Evolutionary conservation across 1,140 invertebrate genomes (phyloP), one percentile per base, ranked within the genome.

Genomic region (Drosophila athabasca): DNA sequence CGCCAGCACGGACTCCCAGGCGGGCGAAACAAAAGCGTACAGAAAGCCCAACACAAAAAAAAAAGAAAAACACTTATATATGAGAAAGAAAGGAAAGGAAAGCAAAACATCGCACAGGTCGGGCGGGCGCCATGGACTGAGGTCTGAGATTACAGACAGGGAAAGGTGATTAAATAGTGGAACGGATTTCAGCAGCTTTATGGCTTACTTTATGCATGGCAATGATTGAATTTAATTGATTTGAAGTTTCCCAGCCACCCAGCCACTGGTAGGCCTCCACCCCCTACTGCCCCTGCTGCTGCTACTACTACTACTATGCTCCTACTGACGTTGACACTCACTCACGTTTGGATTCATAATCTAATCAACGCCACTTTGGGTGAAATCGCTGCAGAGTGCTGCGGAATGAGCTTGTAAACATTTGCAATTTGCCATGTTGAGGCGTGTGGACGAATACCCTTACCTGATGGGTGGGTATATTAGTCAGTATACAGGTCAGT

Each of bases 81-180:
- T 69, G 67, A 69, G 67, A 69, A 70, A 31, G 15, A 41, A 69
- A 70, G 26, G 15, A 41, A 19, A 52, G 24, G 7, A 29, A 54
- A 45, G 41, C 7, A 53, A 29, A 48, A 24, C 17, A 15, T 22
- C 31, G 29, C 2, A 13, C 35, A 39, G 35, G 35, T 39, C 35
- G 35, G 35, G 35, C 35, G 11, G 11, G 35, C 35, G 35, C 35
- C 35, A 39, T 39, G 35, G 11, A 13, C 35, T 13, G 35, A 39
- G n/a, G 26, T 6, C 46, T 35, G 31, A n/a, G 57, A 39, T 19
- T 19, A 48, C 48, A 51, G 44, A 43, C 48, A 51, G 44, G 35
- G 41, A 60, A 65, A 79, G 81, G 81, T 84, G 81, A 79, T 80
- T 85, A 80, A 84, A 76, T 68, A 72, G 68, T 77, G 61, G 44